Conservation (phyloP, 2,888 invertebrate species). For the Euzetes globulus region DNA sequence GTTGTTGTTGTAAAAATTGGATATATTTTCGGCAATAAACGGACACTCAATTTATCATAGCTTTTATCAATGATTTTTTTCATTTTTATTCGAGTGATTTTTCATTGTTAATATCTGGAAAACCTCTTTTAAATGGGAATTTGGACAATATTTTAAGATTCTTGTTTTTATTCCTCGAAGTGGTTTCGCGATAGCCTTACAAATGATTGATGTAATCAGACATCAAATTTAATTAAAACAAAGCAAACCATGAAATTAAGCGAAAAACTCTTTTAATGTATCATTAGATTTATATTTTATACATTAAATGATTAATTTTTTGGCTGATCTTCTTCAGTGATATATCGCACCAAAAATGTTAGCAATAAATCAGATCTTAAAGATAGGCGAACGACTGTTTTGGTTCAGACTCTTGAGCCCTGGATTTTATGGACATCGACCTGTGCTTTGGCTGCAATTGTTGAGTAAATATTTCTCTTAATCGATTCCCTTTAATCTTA, state of each 20-base stretch:
- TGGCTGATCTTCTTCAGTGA: not conserved
- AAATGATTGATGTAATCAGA: not conserved
- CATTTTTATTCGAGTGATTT: too few relatives aligned
- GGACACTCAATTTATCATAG: too few relatives aligned
- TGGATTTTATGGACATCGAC: not conserved
- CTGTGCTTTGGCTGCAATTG: not conserved
- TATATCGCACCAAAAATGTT: not conserved
- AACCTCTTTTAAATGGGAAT: not conserved
- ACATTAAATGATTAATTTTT: not conserved
- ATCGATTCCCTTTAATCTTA: too few relatives aligned
- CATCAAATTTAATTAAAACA: constrained; percentile 3
- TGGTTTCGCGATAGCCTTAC: not conserved
- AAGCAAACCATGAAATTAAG: not conserved
- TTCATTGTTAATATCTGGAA: too few relatives aligned
- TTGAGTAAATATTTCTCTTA: too few relatives aligned
- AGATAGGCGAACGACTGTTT: not conserved
- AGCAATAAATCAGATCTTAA: not conserved
- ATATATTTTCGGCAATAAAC: too few relatives aligned
- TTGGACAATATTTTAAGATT: not conserved
- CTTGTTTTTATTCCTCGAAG: not conserved
- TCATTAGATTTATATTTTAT: not conserved
- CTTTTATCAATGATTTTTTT: too few relatives aligned
- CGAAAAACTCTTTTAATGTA: not conserved
- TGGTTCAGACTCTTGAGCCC: not conserved
- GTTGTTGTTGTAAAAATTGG: too few relatives aligned